Evolutionary conservation across 2,797 vertebrate genomes (phyloP), one percentile per base, ranked within the genome.

Genomic region (Hoplostethus atlanticus): DNA sequence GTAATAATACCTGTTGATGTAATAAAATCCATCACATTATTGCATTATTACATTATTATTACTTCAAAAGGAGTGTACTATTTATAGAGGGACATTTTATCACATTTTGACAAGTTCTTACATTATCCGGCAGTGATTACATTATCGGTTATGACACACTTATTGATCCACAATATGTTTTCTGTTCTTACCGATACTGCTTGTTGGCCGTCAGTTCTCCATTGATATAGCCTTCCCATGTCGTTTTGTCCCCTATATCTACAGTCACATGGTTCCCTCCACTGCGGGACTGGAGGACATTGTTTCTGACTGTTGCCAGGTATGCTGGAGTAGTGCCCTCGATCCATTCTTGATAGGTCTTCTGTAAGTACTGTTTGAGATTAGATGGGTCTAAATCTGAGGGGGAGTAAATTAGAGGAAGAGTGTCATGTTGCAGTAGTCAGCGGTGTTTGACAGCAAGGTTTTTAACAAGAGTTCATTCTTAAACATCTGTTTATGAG

Each of bases 131-230:
- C 10, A 42, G 40, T 10, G 6, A 38, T 38, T 25, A 25, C 38
- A 31, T 59, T 30, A 53, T 54, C 31, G 48, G 2, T 46, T 53
- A 12, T 15, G 38, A 34, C 47, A 67, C 10, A 73, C 5, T 1
- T 36, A 56, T 38, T 52, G 6, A 58, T 48, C 16, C 6, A 56
- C 13, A 30, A n/a, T 34, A n/a, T 34, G 44, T 3, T 68, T 77
- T 52, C 34, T 47, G 30, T 57, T 61, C 76, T 85, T 91, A 95
- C 94, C 28, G 28, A 77, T 95, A 95, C 28, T 5, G 16, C 51
- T 4, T 46, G 15, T 3, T 71, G n/a, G 80, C 6, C 0, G 10
- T 3, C 56, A 95, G 91, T 53, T 12, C 0, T 54, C 86, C 87
- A 34, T 95, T 95, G 0, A 0, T 16, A 76, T 95, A 95, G 21